A percentile compares a stretch with the other conserved stretches of the same genome.
Evolutionary conservation across 2,797 vertebrate genomes (phyloP).

Genomic region (Okamejei kenojei): DNA sequence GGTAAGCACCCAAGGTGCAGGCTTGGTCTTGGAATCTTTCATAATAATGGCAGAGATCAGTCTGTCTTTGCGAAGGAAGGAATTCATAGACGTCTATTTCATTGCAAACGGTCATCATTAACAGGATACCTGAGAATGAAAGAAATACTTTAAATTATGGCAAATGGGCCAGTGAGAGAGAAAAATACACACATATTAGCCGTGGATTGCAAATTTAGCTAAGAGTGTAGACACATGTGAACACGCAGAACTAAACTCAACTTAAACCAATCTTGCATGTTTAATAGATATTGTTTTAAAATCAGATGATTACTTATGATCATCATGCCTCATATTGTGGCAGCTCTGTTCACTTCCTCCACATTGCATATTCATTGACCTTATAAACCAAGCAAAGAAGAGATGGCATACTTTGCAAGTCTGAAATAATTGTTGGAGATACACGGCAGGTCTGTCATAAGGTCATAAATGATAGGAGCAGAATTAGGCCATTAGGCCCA

Average conservation of each 20-base stretch:
- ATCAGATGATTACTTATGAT: neutral
- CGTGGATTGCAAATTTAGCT: neutral
- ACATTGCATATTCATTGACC: too few relatives aligned
- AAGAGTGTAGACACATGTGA: neutral
- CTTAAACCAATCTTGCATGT: neutral
- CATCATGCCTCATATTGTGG: neutral
- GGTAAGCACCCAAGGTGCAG: constrained; percentile 68
- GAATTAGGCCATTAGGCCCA: too few relatives aligned
- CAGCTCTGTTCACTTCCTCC: neutral
- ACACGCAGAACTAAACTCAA: neutral
- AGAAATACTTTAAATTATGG: neutral
- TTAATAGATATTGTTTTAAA: neutral
- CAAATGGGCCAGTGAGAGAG: neutral
- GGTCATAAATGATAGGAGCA: too few relatives aligned
- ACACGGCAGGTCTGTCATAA: too few relatives aligned
- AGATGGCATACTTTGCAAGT: too few relatives aligned
- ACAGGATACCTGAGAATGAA: constrained; percentile 54
- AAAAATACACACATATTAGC: neutral
- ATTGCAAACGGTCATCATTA: constrained; percentile 67
- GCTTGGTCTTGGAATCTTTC: constrained; percentile 56
- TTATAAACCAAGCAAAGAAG: too few relatives aligned
- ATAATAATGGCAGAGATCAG: constrained; percentile 64
- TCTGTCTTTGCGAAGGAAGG: constrained; percentile 63
- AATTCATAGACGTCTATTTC: constrained; percentile 65
- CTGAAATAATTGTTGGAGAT: too few relatives aligned